phyloP scores from a whole-genome alignment of 1,140 invertebrate species.

The Diorhabda sublineata region DNA sequence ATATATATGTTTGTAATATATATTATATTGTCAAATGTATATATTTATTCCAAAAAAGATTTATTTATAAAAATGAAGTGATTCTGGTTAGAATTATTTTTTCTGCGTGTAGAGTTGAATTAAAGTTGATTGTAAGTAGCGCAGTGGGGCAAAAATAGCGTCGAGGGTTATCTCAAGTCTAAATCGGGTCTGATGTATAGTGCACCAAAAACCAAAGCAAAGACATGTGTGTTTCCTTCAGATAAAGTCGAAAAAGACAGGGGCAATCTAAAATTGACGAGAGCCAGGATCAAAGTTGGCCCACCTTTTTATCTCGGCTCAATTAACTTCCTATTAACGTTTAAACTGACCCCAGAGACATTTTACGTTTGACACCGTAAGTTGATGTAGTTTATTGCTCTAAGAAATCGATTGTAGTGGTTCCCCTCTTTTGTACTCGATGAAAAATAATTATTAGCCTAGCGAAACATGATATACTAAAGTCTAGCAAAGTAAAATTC shows the following conservation, averaged over 20 bases:
- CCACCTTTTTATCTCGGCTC: constrained; percentile 21
- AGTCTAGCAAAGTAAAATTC: no score
- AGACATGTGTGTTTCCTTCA: constrained; percentile 28
- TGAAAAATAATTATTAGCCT: no score
- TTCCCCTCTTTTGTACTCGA: background rate
- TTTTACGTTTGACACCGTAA: constrained; percentile 11
- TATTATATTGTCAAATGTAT: no score
- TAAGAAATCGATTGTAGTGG: background rate
- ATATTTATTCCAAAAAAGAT: no score
- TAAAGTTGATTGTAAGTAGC: background rate
- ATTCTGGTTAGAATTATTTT: background rate
- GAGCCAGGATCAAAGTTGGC: constrained; percentile 24
- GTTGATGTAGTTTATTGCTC: constrained; percentile 4
- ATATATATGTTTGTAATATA: no score
- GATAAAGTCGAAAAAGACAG: constrained; percentile 29
- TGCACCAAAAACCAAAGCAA: constrained; percentile 1
- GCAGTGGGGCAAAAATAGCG: background rate
- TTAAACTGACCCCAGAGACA: constrained; percentile 22
- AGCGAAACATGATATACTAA: no score
- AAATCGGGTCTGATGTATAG: no score
- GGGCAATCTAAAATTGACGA: constrained; percentile 35
- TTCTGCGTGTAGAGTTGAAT: background rate
- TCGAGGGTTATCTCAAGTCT: background rate
- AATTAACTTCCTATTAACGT: constrained; percentile 20
- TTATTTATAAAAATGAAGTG: no score